Conservation (phyloP, 2,797 vertebrate species). For the Rhynchotus rufescens region DNA sequence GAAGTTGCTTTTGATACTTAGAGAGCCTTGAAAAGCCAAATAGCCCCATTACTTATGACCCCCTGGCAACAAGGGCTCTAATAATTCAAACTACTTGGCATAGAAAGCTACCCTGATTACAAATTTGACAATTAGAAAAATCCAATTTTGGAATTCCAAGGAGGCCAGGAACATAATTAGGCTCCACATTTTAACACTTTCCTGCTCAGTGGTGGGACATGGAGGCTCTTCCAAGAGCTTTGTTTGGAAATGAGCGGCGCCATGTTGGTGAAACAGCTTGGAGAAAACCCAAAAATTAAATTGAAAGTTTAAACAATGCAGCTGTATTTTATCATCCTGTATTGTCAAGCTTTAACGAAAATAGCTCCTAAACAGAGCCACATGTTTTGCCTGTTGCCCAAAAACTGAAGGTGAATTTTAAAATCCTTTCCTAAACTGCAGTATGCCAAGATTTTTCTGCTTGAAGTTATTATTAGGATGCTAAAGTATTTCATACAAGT, state of each 20-base stretch:
- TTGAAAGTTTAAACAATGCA: conserved; percentile 74
- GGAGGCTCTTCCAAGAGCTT: conserved; percentile 59
- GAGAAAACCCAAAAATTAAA: conserved; percentile 63
- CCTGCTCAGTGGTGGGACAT: conserved; percentile 48
- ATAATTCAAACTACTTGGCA: conserved; percentile 60
- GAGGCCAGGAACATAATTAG: conserved; percentile 52
- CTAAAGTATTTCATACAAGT: conserved; percentile 41
- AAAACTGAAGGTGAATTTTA: conserved; percentile 67
- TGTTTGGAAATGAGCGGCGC: conserved; percentile 69
- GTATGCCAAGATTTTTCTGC: conserved; percentile 65
- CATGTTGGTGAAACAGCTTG: conserved; percentile 68
- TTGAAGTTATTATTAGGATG: conserved; percentile 61
- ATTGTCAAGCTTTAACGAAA: conserved; percentile 70
- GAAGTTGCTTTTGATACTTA: conserved; percentile 31
- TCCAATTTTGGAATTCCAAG: conserved; percentile 59
- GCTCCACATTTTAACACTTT: conserved; percentile 60
- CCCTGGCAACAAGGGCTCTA: conserved; percentile 34
- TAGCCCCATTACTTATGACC: conserved; percentile 1
- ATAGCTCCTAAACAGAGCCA: conserved; percentile 74
- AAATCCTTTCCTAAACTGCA: conserved; percentile 53
- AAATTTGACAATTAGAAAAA: conserved; percentile 66
- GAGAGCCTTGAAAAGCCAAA: conserved; percentile 36
- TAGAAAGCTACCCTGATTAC: conserved; percentile 53
- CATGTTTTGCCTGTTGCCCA: conserved; percentile 68
- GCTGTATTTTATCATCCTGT: conserved; percentile 72